A percentile compares a stretch with the other conserved stretches of the same genome.
Conservation (phyloP, 2,113 vertebrate species). For the Pycnonotus jocosus region DNA sequence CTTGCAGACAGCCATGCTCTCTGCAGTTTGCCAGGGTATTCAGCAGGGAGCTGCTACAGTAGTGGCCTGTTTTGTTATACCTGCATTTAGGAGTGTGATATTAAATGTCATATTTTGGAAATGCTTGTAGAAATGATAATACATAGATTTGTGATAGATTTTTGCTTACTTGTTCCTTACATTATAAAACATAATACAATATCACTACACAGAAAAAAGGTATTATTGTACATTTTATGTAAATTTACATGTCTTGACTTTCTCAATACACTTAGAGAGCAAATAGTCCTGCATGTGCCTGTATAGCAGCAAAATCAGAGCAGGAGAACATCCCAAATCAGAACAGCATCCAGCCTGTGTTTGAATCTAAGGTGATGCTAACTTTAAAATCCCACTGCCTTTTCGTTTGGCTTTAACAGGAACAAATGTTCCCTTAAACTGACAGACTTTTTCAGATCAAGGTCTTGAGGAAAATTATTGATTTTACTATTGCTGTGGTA, state of each 20-base stretch:
- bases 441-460: background rate
- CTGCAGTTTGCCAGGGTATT: background rate
- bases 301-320: background rate
- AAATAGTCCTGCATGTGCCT: background rate
- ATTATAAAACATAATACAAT: background rate
- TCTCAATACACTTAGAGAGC: background rate
- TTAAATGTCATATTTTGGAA: background rate
- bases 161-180: background rate
- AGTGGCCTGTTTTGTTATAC: background rate
- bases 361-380: background rate
- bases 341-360: background rate
- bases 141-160: background rate
- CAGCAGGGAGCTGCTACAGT: background rate
- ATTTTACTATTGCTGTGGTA: background rate
- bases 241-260: background rate
- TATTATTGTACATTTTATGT: background rate
- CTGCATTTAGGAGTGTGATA: background rate
- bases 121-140: background rate
- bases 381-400: background rate
- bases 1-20: background rate
- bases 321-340: background rate
- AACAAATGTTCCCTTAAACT: background rate
- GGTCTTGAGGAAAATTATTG: background rate
- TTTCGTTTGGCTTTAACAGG: background rate
- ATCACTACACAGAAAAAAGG: background rate